Evolutionary conservation across 2,888 invertebrate species (phyloP), one percentile per base, ranked within the genome.

Genomic region (Aporophyla nigra): DNA sequence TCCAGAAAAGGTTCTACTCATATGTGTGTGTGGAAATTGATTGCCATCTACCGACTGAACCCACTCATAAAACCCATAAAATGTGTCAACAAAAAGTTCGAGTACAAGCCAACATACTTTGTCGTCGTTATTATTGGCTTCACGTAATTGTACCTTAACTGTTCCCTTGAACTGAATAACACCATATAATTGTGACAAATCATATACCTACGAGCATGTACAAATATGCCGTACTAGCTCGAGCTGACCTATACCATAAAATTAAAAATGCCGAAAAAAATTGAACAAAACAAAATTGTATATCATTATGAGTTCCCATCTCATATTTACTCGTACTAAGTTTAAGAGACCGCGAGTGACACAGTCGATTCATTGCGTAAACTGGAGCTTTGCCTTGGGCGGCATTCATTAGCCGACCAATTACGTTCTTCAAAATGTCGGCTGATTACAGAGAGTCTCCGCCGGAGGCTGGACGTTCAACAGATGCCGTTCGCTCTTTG

Each of bases 381-480:
- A 96, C 96, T 96, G 95, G 94, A 90, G 91, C 94, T 92, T 74
- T 80, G 95, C 96, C 96, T 92, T 84, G 91, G 95, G 96, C 95
- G 80, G 88, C 87, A 86, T 94, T 96, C 95, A 96, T 96, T 96
- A 96, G 94, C 90, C 76, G 90, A 86, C 91, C 95, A 95, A 96
- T 96, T 96, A 96, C 93, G 91, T 93, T 89, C 91, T 93, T 93
- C 94, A 94, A 94, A 96, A 96, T 94, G 95, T 92, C 92, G 90
- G 92, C 91, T 96, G 96, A 96, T 96, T 96, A 95, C 94, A 95
- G 93, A 91, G 90, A 87, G 90, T 87, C 83, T 87, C 83, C 78
- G 93, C 93, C 93, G 85, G 90, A 86, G 94, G 95, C 95, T 90
- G 89, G 89, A 87, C 91, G 89, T 88, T 87, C 91, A 91, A 92